Conservation (phyloP, 37 sponge, comb jelly and placozoan species). For the Tethya wilhelma region DNA sequence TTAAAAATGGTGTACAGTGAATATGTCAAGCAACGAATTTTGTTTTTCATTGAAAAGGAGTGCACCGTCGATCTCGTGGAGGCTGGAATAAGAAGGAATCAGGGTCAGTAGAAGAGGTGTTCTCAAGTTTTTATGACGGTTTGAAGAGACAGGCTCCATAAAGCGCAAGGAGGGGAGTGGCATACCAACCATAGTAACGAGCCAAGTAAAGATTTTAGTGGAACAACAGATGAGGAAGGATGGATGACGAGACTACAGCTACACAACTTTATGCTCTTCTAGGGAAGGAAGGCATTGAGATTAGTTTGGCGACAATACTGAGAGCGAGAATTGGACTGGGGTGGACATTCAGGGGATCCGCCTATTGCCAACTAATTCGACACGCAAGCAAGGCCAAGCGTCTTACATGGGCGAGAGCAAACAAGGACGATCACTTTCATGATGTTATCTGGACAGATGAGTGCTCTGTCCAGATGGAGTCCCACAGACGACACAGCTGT, state of each 20-base stretch:
- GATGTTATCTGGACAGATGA: constrained; percentile 47
- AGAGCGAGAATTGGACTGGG: constrained; percentile 10
- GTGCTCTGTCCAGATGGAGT: constrained; percentile 33
- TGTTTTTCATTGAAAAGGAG: too few species aligned
- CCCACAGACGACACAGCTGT: constrained; percentile 31
- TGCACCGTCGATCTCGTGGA: constrained; percentile 2
- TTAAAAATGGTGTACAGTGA: background rate
- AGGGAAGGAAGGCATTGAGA: background rate
- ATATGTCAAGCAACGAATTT: background rate
- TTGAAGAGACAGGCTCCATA: background rate
- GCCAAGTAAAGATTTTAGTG: constrained; percentile 8
- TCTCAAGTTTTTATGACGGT: constrained; percentile 1
- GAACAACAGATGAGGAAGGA: constrained; percentile 26
- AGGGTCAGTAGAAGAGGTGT: background rate
- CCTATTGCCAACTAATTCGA: constrained; percentile 36
- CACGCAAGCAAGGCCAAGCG: constrained; percentile 23
- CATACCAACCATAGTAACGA: constrained; percentile 3
- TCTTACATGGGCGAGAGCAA: constrained; percentile 5
- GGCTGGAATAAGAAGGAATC: constrained; percentile 10
- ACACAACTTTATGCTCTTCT: background rate
- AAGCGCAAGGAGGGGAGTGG: background rate
- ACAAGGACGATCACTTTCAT: constrained; percentile 9
- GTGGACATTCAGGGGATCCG: constrained; percentile 36
- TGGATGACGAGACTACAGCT: constrained; percentile 27
- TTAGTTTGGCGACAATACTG: constrained; percentile 6